Percentiles rank a stretch among this genome's conserved stretches.
These are phyloP conservation scores for Calliphora vicina DNA, from an alignment of 1,140 invertebrate species.

Conservation along the genomic window DNA sequence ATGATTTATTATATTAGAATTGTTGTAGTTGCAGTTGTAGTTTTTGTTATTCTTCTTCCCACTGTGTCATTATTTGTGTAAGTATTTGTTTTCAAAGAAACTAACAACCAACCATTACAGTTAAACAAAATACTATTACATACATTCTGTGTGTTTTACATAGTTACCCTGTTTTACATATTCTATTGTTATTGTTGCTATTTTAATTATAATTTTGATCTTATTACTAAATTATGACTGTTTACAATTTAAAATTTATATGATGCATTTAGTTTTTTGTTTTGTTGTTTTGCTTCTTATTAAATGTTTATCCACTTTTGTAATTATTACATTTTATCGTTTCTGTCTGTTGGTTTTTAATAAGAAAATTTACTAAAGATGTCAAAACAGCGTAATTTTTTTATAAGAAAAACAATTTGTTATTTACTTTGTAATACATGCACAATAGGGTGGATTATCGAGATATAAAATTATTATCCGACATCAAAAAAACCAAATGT, in stretches of 20 bases:
- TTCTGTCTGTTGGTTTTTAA: too few species aligned
- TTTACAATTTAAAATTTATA: conserved; percentile 15
- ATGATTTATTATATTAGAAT: conserved; percentile 15
- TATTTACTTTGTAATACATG: too few species aligned
- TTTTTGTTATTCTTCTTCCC: too few species aligned
- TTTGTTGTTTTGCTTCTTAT: not conserved
- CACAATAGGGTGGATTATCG: too few species aligned
- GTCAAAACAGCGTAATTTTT: too few species aligned
- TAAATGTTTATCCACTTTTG: not conserved
- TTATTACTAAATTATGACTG: conserved; percentile 41
- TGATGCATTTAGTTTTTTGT: not conserved
- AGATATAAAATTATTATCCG: too few species aligned
- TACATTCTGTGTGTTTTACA: too few species aligned
- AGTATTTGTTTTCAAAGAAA: not conserved
- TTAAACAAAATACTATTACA: not conserved
- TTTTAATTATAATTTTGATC: conserved; percentile 43
- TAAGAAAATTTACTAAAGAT: too few species aligned
- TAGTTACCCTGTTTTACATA: not conserved
- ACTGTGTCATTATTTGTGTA: too few species aligned
- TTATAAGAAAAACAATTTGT: too few species aligned
- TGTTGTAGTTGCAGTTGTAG: not conserved
- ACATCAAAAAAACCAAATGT: too few species aligned
- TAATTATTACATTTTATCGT: not conserved
- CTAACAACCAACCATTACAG: not conserved
- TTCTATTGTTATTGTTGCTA: conserved; percentile 34